These are phyloP conservation scores for Gallirallus australis DNA, from an alignment of 2,797 vertebrate genomes.

Conservation along the genomic window DNA sequence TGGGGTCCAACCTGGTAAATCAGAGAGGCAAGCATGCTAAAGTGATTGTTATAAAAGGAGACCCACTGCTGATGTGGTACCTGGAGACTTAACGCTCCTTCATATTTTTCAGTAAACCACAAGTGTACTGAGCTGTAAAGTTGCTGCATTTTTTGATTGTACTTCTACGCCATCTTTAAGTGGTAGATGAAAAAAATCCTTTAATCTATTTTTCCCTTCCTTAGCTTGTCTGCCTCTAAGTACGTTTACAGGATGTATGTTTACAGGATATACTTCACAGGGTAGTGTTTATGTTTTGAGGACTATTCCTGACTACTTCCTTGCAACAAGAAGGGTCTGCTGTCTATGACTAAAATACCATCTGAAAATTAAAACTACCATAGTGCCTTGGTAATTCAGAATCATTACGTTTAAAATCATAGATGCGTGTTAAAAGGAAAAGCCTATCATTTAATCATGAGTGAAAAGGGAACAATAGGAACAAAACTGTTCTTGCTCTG, in stretches of 20 bases:
- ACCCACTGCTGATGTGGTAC: fast-evolving
- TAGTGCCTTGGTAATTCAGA: background rate
- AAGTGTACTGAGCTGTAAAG: too few relatives aligned
- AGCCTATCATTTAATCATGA: background rate
- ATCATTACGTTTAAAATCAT: background rate
- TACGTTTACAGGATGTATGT: background rate
- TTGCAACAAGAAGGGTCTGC: background rate
- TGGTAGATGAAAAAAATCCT: background rate
- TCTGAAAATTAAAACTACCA: background rate
- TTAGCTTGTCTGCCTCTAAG: background rate
- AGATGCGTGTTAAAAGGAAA: background rate
- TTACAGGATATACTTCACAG: background rate
- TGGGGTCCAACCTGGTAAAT: background rate
- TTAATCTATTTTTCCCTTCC: background rate
- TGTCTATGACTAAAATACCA: background rate
- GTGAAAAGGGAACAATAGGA: background rate
- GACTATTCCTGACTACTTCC: background rate
- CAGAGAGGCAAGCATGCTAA: background rate
- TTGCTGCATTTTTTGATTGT: background rate
- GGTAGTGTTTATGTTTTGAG: background rate
- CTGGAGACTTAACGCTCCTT: background rate
- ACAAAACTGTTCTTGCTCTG: background rate
- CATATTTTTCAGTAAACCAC: background rate
- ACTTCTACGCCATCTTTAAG: background rate
- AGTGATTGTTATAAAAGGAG: background rate